Evolutionary conservation across 2,888 invertebrate genomes (phyloP), one percentile per base, ranked within the genome.

Genomic region (Agrochola lota): DNA sequence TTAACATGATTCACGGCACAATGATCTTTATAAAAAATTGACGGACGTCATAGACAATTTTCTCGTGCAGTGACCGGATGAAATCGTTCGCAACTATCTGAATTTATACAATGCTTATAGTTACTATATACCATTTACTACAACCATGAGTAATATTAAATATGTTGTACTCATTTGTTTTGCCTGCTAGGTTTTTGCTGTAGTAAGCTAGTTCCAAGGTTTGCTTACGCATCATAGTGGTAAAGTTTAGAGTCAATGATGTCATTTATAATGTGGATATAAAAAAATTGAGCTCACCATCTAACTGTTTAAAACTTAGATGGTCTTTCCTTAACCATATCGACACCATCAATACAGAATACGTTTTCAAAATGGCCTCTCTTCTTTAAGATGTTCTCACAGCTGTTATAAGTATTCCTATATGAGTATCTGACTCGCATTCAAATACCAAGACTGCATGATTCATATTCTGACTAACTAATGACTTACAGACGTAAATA

Each of bases 61-160:
- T 94, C 92, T 93, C 90, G 90, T 86, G 82, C 85, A 84, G 92
- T 92, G 92, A 92, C 85, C 84, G 81, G 85, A 83, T 90, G 88
- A 94, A 94, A 94, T 93, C 94, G 89, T 74, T 91, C 91, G 89
- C 91, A 86, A 91, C 75, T 69, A 80, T 83, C 67, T 81, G 71
- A 75, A 46, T 79, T 72, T 40, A 68, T 35, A 77, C 77, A 82
- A 73, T 63, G 46, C 35, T 64, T 60, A 72, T 72, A 63, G 69
- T 70, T 60, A 68, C 57, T 74, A 40, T 59, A 68, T 20, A 68
- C n/a, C 3, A 55, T 49, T 55, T 67, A 70, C 60, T 72, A 83
- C 30, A 64, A 26, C 20, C 15, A 67, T 46, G 35, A 74, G 62
- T 69, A 71, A 75, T 75, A 75, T 73, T 49, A 62, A 78, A 88